phyloP scores from a whole-genome alignment of 2,888 invertebrate species.

The Lasioglossum marginatum region DNA sequence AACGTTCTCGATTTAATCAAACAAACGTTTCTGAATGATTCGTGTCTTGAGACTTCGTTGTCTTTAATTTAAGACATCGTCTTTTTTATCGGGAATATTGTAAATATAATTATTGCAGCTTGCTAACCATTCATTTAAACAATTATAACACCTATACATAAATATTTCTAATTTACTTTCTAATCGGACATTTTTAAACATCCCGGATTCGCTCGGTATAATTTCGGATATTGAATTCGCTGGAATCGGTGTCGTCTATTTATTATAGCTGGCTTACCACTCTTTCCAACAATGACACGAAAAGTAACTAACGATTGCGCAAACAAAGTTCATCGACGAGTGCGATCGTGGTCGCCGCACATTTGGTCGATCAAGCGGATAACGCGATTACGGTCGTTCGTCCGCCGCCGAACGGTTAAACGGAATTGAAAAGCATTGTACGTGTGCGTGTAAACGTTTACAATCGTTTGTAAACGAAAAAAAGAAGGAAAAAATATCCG shows the following conservation, averaged over 20 bases:
- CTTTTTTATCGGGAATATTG: background rate
- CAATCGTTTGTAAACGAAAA: conserved; percentile 8
- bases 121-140: background rate
- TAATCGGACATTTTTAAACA: background rate
- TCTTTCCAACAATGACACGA: background rate
- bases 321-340: conserved; percentile 7
- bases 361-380: conserved; percentile 8
- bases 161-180: background rate
- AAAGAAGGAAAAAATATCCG: background rate
- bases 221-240: background rate
- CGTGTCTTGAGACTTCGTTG: background rate
- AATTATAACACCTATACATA: too few relatives aligned
- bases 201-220: background rate
- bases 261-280: background rate
- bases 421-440: conserved; percentile 5
- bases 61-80: background rate
- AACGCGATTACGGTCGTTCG: conserved; percentile 7
- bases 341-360: conserved; percentile 6
- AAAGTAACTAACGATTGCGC: conserved; percentile 10
- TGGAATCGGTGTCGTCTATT: background rate
- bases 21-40: background rate
- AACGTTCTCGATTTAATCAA: background rate
- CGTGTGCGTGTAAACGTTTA: background rate
- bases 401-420: background rate
- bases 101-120: background rate